Evolutionary conservation across 1,140 invertebrate genomes (phyloP).

Genomic region (Drosophila athabasca): DNA sequence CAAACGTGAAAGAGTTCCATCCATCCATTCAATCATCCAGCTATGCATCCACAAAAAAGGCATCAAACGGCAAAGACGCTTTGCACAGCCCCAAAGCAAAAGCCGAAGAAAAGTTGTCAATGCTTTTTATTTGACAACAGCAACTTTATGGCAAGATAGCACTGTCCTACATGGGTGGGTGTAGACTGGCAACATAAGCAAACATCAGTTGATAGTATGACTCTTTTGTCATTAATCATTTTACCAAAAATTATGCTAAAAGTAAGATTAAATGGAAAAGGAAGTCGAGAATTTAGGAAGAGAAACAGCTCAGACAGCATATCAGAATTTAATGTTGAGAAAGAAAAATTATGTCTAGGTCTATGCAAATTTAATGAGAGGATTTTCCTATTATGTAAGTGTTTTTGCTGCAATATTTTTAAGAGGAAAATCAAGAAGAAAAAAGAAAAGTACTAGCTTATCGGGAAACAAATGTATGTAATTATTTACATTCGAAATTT

Average conservation of each 20-base stretch:
- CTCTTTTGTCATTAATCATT: constrained; percentile 43
- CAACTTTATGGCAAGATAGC: constrained; percentile 36
- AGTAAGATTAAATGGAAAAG: constrained; percentile 23
- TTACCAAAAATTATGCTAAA: constrained; percentile 15
- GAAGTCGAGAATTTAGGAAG: constrained; percentile 5
- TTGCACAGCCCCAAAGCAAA: constrained; percentile 12
- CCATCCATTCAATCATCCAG: constrained; percentile 9
- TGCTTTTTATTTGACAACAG: constrained; percentile 33
- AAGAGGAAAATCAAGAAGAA: too few species aligned
- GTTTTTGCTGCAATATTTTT: too few species aligned
- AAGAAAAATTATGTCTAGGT: too few species aligned
- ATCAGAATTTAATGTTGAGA: not conserved
- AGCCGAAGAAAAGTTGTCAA: constrained; percentile 44
- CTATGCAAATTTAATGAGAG: too few species aligned
- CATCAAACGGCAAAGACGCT: constrained; percentile 40
- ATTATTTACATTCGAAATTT: too few species aligned
- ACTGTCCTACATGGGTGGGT: constrained; percentile 29
- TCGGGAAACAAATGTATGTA: too few species aligned
- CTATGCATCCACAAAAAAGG: constrained; percentile 28
- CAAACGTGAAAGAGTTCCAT: constrained; percentile 29
- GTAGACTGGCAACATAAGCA: not conserved
- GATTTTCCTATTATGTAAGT: too few species aligned
- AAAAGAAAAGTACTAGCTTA: too few species aligned
- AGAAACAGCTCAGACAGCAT: not conserved
- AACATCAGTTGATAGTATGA: constrained; percentile 11